A percentile compares a stretch with the other conserved stretches of the same genome.
phyloP scores from a whole-genome alignment of 2,797 vertebrate genomes.

The Premnoplex brunnescens region DNA sequence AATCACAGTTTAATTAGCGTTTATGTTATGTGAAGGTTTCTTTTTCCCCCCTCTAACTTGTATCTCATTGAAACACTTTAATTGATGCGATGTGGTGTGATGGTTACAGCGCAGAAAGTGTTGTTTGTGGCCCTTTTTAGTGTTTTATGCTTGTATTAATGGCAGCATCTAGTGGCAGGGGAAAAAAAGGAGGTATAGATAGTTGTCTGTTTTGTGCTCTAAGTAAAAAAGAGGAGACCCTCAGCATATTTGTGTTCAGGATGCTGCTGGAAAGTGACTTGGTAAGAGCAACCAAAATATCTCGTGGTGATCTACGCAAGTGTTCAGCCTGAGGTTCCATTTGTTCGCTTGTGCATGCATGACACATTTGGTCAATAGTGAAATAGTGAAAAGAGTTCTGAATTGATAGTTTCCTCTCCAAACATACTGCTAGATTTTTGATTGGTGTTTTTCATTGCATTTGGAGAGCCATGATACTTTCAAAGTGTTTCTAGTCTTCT shows the following conservation, averaged over 20 bases:
- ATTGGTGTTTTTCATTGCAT: background rate
- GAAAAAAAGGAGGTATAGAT: background rate
- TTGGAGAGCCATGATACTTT: background rate
- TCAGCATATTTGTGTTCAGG: background rate
- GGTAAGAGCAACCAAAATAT: background rate
- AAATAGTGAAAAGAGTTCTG: background rate
- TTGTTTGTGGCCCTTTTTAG: background rate
- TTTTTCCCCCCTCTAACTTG: background rate
- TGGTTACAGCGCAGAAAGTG: background rate
- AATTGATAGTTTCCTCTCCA: background rate
- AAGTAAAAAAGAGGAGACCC: background rate
- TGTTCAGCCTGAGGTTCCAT: background rate
- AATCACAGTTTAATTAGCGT: slow-evolving; percentile 40
- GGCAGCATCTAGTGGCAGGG: background rate
- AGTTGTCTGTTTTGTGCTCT: background rate
- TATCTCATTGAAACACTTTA: background rate
- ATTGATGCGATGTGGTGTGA: background rate
- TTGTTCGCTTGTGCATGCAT: background rate
- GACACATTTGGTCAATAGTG: background rate
- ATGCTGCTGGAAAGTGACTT: background rate
- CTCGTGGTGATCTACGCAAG: background rate
- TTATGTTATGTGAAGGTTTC: background rate
- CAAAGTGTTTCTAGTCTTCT: background rate
- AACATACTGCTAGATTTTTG: background rate
- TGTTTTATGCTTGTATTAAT: background rate